Evolutionary conservation across 2,797 vertebrate genomes (phyloP).

Genomic region (Monodelphis domestica): DNA sequence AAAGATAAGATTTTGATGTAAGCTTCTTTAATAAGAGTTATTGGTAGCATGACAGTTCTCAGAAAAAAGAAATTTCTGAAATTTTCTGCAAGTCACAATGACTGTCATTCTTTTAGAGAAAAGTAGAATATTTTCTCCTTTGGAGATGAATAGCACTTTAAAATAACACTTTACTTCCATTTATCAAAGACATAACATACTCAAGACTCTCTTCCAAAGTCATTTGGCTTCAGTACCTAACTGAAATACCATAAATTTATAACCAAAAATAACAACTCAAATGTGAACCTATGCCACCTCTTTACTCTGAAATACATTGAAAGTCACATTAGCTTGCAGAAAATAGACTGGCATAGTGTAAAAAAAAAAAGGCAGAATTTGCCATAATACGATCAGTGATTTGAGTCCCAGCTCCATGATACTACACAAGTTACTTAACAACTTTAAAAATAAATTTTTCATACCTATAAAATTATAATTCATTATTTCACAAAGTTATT

Average conservation of each 20-base stretch:
- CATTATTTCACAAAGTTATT: neutral
- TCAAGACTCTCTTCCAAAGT: neutral
- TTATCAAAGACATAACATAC: neutral
- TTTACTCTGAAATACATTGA: conserved; percentile 13
- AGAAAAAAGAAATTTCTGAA: neutral
- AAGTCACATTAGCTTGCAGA: conserved; percentile 21
- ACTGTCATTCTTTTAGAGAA: neutral
- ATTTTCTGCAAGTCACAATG: neutral
- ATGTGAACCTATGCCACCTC: neutral
- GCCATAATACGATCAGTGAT: neutral
- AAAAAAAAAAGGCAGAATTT: conserved; percentile 9
- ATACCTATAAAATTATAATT: neutral
- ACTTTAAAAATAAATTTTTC: neutral
- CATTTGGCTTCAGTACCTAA: neutral
- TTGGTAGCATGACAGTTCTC: neutral
- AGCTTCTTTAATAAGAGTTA: neutral
- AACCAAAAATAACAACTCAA: conserved; percentile 20
- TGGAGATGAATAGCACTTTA: neutral
- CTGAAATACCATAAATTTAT: conserved; percentile 8
- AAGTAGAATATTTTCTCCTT: neutral
- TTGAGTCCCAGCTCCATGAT: neutral
- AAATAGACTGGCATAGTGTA: neutral
- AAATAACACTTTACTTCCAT: neutral
- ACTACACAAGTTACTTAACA: neutral
- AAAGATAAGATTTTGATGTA: neutral